These are phyloP conservation scores for Phalacrocorax carbo DNA, from an alignment of 2,113 vertebrate species.

Conservation along the genomic window DNA sequence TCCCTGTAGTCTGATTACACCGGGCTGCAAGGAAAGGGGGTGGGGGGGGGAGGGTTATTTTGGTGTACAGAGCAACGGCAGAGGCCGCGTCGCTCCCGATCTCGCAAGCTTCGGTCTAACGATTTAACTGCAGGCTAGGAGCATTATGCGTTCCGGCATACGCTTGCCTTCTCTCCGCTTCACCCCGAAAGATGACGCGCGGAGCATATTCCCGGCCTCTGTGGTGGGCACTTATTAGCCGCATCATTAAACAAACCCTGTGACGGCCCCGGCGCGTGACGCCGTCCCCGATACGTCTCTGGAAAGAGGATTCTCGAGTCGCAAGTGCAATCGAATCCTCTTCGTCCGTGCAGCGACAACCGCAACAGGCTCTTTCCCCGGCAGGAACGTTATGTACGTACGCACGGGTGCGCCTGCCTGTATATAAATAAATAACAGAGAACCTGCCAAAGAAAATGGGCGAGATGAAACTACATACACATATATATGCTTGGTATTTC, in stretches of 20 bases:
- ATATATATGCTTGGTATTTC: background rate
- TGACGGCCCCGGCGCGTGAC: background rate
- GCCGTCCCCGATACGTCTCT: accelerated
- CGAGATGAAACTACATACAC: background rate
- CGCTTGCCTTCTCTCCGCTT: background rate
- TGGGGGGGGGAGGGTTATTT: background rate
- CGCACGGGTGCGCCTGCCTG: accelerated
- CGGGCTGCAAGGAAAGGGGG: background rate
- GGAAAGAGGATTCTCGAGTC: background rate
- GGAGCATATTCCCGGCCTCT: background rate
- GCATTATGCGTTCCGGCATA: accelerated
- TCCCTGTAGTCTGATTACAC: background rate
- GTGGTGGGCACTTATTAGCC: background rate
- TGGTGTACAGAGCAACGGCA: background rate
- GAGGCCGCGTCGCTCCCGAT: background rate
- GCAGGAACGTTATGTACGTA: background rate
- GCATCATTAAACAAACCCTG: background rate
- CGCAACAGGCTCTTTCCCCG: background rate
- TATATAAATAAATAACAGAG: background rate
- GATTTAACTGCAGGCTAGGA: background rate
- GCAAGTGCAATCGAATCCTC: background rate
- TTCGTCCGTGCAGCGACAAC: background rate
- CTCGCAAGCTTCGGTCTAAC: background rate
- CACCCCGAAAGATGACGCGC: accelerated
- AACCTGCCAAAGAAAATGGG: background rate